Evolutionary conservation across 2,797 vertebrate genomes (phyloP), one percentile per base, ranked within the genome.

Genomic region (Lophius americanus): DNA sequence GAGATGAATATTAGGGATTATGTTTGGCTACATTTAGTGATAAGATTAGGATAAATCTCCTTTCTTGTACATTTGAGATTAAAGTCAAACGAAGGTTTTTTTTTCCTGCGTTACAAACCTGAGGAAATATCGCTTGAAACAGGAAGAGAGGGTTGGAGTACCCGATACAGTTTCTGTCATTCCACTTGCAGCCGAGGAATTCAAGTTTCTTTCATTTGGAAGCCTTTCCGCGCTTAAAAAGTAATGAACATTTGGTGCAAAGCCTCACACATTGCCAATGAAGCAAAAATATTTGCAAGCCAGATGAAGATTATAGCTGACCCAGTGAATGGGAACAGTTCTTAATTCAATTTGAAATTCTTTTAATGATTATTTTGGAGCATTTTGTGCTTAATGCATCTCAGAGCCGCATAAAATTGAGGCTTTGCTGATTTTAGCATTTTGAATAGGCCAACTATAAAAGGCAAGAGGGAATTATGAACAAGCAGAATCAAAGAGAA

Each of bases 301-400:
- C 71, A 84, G 77, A 91, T 87, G 83, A 86, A 82, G 75, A 79
- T 85, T 82, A 66, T 72, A 82, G 82, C 64, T 83, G 85, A 89
- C 82, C 83, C 68, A 68, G 55, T 84, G 79, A 89, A 82, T 87
- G 75, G 70, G 51, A 78, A 70, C 78, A 79, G 60, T 77, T 83
- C 72, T 76, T 70, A 83, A 90, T 93, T 90, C 83, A 92, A 88
- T 91, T 91, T 82, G 65, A 84, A 91, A 86, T 90, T 82, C 85
- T 74, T 89, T 86, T 84, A 87, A 91, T 86, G 77, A 86, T 90
- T 89, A 85, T 90, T 88, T 90, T 88, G 71, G 72, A 87, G 77
- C 87, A 86, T 92, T 90, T 89, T 90, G 73, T 87, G 74, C 75
- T 81, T 85, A 89, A 86, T 87, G 90, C 86, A 92, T 91, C 85